Evolutionary conservation across 2,888 invertebrate species (phyloP).

Genomic region (Cistogaster globosa): DNA sequence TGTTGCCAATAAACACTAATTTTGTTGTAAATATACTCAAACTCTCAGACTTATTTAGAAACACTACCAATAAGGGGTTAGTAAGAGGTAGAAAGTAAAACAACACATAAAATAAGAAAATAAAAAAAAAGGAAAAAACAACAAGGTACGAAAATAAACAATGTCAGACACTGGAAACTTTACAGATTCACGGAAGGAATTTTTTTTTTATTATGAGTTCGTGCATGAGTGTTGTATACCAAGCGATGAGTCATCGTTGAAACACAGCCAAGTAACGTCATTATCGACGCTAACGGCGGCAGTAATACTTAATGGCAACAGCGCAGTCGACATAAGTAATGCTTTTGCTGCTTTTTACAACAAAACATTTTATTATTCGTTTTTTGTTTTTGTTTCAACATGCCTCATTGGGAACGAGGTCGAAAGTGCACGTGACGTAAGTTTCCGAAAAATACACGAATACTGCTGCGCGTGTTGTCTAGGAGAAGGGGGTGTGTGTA

Average conservation of each 20-base stretch:
- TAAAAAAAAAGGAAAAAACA: constrained; percentile 3
- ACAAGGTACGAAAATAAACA: constrained; percentile 54
- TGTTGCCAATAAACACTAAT: constrained; percentile 60
- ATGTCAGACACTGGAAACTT: constrained; percentile 63
- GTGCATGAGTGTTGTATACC: constrained; percentile 20
- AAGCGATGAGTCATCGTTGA: constrained; percentile 71
- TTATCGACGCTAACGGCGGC: constrained; percentile 20
- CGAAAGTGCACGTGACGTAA: constrained; percentile 75
- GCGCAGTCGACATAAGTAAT: background rate
- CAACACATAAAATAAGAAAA: constrained; percentile 38
- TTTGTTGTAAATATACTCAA: constrained; percentile 27
- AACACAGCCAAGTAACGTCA: constrained; percentile 72
- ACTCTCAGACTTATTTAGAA: background rate
- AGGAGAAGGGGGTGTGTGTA: background rate
- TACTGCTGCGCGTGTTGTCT: constrained; percentile 37
- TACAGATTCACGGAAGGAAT: constrained; percentile 63
- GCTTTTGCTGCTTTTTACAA: constrained; percentile 36
- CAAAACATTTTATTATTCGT: constrained; percentile 32
- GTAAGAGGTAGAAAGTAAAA: background rate
- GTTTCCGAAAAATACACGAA: constrained; percentile 34
- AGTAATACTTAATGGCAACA: constrained; percentile 6
- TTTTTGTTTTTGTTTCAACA: too few species aligned
- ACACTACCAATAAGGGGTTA: constrained; percentile 15
- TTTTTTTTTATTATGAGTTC: constrained; percentile 35
- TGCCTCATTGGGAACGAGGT: constrained; percentile 73